Conservation (phyloP, 2,888 invertebrate species). For the Meliscaeva auricollis region DNA sequence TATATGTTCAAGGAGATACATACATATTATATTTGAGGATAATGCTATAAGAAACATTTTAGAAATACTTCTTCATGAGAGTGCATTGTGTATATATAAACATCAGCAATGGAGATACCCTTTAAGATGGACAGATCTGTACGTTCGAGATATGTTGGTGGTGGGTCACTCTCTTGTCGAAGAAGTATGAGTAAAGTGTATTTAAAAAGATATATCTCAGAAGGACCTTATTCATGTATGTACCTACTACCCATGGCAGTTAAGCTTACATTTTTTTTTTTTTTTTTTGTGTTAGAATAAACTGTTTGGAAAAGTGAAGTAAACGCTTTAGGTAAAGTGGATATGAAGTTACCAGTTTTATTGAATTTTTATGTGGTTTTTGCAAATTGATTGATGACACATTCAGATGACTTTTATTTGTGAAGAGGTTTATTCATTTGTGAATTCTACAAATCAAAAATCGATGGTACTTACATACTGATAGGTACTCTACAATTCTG, state of each 20-base stretch:
- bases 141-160: background rate
- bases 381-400: slow-evolving; percentile 6
- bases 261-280: background rate
- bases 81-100: slow-evolving; percentile 31
- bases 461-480: too few relatives aligned
- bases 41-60: slow-evolving; percentile 51
- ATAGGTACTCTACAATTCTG: too few relatives aligned
- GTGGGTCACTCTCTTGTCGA: slow-evolving; percentile 36
- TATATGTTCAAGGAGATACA: background rate
- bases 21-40: slow-evolving; percentile 35
- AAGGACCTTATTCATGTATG: background rate
- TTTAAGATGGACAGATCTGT: slow-evolving; percentile 25
- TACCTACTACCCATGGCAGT: background rate
- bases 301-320: slow-evolving; percentile 24
- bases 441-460: too few relatives aligned
- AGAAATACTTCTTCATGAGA: slow-evolving; percentile 48
- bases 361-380: slow-evolving; percentile 18
- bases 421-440: background rate
- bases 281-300: slow-evolving; percentile 6
- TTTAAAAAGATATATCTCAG: slow-evolving; percentile 6
- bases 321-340: slow-evolving; percentile 21
- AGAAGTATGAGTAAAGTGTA: slow-evolving; percentile 11
- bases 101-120: slow-evolving; percentile 10
- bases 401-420: background rate
- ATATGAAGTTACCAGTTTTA: slow-evolving; percentile 24